Evolutionary conservation across 2,888 invertebrate species (phyloP), one percentile per base, ranked within the genome.

Genomic region (Dasysyrphus tricinctus): DNA sequence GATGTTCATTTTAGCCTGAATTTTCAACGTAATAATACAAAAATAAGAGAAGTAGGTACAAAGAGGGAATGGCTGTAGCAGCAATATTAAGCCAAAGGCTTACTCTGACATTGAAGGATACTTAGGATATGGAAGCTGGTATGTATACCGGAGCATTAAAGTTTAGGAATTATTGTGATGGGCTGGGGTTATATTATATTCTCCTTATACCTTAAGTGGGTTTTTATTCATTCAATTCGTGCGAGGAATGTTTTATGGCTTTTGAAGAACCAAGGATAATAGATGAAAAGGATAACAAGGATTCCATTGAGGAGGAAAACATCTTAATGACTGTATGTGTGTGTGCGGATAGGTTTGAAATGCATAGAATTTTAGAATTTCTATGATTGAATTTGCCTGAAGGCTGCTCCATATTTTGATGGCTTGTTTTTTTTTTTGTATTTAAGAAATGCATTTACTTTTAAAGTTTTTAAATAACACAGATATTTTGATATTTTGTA

Each of bases 1-100:
- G 32, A 47, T 73, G 63, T 70, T 70, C 61, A 56, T 56, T 75
- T 61, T 32, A 51, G 39, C 37, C 3, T 54, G 56, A 56, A 63
- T 75, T 79, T 72, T 54, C 37, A 76, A 44, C 44, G 47, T 29
- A 78, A 79, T 72, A 47, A 77, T 54, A 47, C 44, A 42, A 47
- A 34, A 44, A n/a, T 42, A 39, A 39, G 39, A 39, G 12, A 39
- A 39, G 12, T 49, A 37, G 16, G 65, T 24, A 14, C 14, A 19
- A 11, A 12, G 14, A 14, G 4, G 24, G 9, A 57, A 16, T 32
- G 32, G 29, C 32, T 32, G 24, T 7, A 54, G 14, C 29, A 34
- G 12, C 4, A 37, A 59, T 12, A 19, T 5, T n/a, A 7, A 12
- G 24, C 61, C 14, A 42, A 24, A 42, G 5, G 24, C 42, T 24